A percentile compares a stretch with the other conserved stretches of the same genome.
phyloP scores from a whole-genome alignment of 2,113 vertebrate species.

The Hypanus sabinus region DNA sequence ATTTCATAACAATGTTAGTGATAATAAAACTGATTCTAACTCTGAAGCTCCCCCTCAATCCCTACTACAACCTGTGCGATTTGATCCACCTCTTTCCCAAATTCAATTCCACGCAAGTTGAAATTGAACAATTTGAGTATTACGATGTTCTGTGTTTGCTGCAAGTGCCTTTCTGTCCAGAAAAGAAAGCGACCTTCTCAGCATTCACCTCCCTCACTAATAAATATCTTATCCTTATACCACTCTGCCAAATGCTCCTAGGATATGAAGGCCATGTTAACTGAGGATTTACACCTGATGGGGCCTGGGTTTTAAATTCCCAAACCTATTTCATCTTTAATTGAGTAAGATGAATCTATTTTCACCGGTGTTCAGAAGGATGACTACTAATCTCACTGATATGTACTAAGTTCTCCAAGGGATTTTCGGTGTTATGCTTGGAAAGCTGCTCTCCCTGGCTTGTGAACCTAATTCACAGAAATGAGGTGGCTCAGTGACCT shows the following conservation, averaged over 20 bases:
- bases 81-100: no score
- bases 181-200: neutral
- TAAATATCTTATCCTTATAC: neutral
- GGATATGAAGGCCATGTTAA: neutral
- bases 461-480: neutral
- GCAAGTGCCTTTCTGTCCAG: neutral
- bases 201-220: neutral
- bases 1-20: no score
- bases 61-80: no score
- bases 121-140: no score
- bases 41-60: no score
- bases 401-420: neutral
- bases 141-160: no score
- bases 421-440: neutral
- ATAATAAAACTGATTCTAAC: no score
- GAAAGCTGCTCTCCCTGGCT: neutral
- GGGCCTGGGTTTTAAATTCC: neutral
- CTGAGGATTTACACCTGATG: neutral
- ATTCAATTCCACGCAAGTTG: no score
- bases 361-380: neutral
- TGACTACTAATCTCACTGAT: neutral
- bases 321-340: neutral
- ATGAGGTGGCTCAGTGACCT: neutral
- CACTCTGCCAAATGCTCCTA: neutral
- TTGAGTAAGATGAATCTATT: neutral